phyloP scores from a whole-genome alignment of 2,113 vertebrate genomes.

The Ptilorrhoa leucosticta region DNA sequence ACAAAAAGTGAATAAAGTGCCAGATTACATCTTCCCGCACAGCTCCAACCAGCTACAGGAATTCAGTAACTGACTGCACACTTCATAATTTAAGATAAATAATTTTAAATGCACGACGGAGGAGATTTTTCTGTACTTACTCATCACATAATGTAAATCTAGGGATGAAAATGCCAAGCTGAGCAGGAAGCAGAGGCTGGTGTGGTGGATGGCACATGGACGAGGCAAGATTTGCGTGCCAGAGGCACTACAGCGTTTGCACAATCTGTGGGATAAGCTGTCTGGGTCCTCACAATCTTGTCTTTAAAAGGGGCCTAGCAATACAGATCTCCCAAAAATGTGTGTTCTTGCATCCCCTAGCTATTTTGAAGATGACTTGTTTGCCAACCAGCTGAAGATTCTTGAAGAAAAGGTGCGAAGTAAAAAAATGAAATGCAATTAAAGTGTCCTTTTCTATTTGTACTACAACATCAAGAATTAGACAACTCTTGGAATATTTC shows the following conservation, averaged over 20 bases:
- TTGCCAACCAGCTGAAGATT: not conserved
- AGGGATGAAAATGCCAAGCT: not conserved
- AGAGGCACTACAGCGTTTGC: not conserved
- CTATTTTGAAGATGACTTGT: not conserved
- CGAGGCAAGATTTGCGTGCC: not conserved
- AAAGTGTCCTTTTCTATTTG: not conserved
- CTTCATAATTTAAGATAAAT: not conserved
- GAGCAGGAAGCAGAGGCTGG: not conserved
- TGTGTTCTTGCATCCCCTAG: not conserved
- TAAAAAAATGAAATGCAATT: not conserved
- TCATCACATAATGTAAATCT: not conserved
- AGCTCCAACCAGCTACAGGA: not conserved
- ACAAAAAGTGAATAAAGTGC: not conserved
- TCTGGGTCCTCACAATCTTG: not conserved
- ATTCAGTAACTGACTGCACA: not conserved
- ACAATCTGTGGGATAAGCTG: not conserved
- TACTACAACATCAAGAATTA: not conserved
- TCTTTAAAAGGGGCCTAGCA: not conserved
- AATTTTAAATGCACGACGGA: not conserved
- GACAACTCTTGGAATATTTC: not conserved
- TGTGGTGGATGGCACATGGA: not conserved
- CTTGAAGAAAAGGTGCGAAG: not conserved
- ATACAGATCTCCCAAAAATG: not conserved
- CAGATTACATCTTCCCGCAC: not conserved
- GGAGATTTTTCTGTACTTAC: not conserved